Conservation (phyloP, 2,888 invertebrate genomes). For the Chouioia cunea region DNA sequence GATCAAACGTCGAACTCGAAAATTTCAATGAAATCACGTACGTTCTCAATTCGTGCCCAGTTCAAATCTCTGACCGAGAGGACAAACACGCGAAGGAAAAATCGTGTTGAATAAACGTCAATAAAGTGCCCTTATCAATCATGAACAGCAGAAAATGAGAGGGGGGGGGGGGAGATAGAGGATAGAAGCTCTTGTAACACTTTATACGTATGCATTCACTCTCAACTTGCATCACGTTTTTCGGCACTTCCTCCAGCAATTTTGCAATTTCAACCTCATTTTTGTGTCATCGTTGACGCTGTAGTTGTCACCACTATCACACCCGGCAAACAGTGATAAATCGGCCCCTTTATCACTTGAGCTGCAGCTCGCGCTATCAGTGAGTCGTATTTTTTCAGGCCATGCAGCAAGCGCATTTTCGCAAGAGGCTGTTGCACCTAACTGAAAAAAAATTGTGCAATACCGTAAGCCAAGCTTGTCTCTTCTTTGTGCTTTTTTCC, state of each 20-base stretch:
- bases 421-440: constrained; percentile 62
- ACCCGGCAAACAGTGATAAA: constrained; percentile 65
- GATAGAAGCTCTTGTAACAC: constrained; percentile 58
- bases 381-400: constrained; percentile 65
- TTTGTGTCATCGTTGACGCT: constrained; percentile 54
- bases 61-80: background rate
- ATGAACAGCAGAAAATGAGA: constrained; percentile 58
- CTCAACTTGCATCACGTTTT: constrained; percentile 6
- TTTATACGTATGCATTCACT: background rate
- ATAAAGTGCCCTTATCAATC: constrained; percentile 61
- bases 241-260: constrained; percentile 43
- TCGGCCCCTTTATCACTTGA: constrained; percentile 51
- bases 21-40: background rate
- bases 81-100: constrained; percentile 39
- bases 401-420: constrained; percentile 62
- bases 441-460: constrained; percentile 50
- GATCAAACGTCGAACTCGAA: background rate
- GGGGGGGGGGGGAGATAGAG: too few relatives aligned
- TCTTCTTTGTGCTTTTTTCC: constrained; percentile 4
- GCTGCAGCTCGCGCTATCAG: constrained; percentile 57
- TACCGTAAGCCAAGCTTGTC: background rate
- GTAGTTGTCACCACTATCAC: constrained; percentile 57
- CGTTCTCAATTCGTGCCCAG: background rate
- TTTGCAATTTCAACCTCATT: constrained; percentile 68
- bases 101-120: constrained; percentile 54